Evolutionary conservation across 2,888 invertebrate species (phyloP), one percentile per base, ranked within the genome.

Genomic region (Nipponacmea schrenckii): DNA sequence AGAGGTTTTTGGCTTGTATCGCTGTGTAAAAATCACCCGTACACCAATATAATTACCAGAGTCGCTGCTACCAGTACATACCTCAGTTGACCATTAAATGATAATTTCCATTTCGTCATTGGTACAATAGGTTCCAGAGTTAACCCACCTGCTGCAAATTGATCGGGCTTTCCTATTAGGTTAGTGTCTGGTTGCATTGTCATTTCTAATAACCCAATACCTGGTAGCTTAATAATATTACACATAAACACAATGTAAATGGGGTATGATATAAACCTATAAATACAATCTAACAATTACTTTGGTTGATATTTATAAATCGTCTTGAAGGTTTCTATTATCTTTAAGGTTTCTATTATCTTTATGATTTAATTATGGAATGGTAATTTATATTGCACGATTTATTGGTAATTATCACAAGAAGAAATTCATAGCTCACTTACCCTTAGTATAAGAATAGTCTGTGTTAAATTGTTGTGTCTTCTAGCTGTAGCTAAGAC

Each of bases 71-170:
- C 39, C 8, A 39, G 39, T 31, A 26, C 68, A 64, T 78, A 90
- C 91, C 92, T 92, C 91, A 95, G 92, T 79, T 92, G 90, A 12
- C 95, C 95, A 63, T 91, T 91, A 86, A 93, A 95, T 3, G 90
- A 87, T 0, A 95, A 82, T 20, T 90, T 91, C 95, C 95, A 95
- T 62, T 90, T 90, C 80, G 92, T 92, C 95, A 95, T 95, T 0
- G 94, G 92, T 72, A 92, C 91, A 0, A 93, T 88, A 0, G 93
- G 93, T 24, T 91, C 91, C 56, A 94, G 91, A 62, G 89, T 90
- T 62, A 94, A 90, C 0, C 95, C 95, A 77, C 93, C 94, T 0
- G 93, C 93, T 0, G 92, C 92, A 82, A 92, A 94, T 63, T 75
- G 78, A 76, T 90, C 89, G 12, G 77, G 68, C 7, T 89, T 86